Evolutionary conservation across 2,113 vertebrate species (phyloP).

Genomic region (Myrmecophaga tridactyla): DNA sequence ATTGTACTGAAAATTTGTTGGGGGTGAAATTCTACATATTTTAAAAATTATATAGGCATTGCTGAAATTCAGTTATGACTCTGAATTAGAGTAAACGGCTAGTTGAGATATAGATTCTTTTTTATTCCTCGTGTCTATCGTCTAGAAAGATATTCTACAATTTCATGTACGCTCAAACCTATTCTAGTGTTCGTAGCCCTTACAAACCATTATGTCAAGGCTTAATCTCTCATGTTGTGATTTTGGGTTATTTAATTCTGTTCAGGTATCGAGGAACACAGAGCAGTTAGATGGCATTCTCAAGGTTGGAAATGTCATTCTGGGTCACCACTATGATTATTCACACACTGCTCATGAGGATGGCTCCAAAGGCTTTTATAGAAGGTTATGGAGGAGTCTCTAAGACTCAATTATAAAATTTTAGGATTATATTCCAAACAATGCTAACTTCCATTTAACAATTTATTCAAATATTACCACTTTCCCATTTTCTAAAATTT

Average conservation of each 20-base stretch:
- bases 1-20: background rate
- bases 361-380: background rate
- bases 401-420: background rate
- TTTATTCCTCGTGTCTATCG: background rate
- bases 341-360: rapidly evolving
- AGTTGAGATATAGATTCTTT: background rate
- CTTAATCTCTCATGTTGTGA: background rate
- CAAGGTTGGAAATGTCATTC: background rate
- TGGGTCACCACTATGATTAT: no score
- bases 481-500: background rate
- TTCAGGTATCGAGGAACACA: background rate
- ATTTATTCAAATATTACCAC: background rate
- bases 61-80: background rate
- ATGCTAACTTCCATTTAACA: background rate
- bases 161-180: background rate
- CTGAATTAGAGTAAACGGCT: background rate
- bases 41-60: background rate
- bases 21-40: background rate
- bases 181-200: background rate
- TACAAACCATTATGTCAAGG: background rate
- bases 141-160: background rate
- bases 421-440: background rate
- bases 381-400: background rate
- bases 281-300: background rate
- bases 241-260: background rate